Evolutionary conservation across 2,888 invertebrate species (phyloP), one percentile per base, ranked within the genome.

Genomic region (Noctua comes): DNA sequence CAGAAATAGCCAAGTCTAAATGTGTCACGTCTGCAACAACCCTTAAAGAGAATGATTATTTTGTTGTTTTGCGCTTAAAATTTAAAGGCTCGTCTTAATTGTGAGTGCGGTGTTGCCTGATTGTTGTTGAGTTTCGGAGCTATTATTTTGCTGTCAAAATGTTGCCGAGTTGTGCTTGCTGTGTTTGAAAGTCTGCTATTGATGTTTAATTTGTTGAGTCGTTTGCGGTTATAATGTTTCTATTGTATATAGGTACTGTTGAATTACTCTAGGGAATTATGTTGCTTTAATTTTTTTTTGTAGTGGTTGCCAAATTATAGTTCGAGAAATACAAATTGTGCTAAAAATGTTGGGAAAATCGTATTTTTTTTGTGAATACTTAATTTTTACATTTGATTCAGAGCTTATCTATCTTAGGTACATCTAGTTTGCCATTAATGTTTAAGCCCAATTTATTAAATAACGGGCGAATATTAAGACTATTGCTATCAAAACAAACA

Each of bases 151-250:
- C 66, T 54, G 73, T 80, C 66, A 70, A 76, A 87, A 80, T 85
- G 18, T 87, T 71, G 66, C 57, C 31, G 59, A 77, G 54, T 83
- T 65, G 54, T 36, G 64, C 68, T 68, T 51, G 36, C 62, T 31
- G 57, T 71, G 54, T 82, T 82, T 59, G 40, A 72, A 72, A 68
- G 82, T 86, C 86, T 82, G 86, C 43, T 83, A 77, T 86, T 83
- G 83, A 86, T 69, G 86, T 86, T 82, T 82, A 59, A 86, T 82
- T 81, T 82, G 82, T 85, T 54, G 51, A 40, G 68, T 40, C 62
- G 48, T 85, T 85, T 68, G 48, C 0, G n/a, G 51, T 62, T 80
- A 59, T 71, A 51, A 59, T 62, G 31, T 16, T 48, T 59, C 24
- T 48, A 57, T 54, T 65, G 59, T 51, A 57, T 59, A 31, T 18